Base-by-base conservation (phyloP, 2,888 invertebrate genomes). In the Pollenia angustigena region DNA sequence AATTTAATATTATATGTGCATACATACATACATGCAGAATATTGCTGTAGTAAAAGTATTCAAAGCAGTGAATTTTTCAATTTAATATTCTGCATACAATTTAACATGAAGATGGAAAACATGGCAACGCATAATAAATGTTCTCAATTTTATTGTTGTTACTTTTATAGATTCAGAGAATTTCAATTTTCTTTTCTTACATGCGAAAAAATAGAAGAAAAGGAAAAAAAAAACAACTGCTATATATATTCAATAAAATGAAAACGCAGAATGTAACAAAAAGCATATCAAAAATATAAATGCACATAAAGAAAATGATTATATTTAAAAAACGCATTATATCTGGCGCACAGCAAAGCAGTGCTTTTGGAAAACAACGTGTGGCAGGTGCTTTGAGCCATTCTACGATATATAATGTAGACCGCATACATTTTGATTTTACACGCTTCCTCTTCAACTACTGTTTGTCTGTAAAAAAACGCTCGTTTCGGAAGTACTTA, bases 121-220 rank as follows among this genome's bases (percentile, higher is more conserved):
- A 83, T 87, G 83, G 64, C 76, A 81, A 81, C 81, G 84, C 83
- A 87, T 87, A 87, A 87, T 78, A 84, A 81, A 87, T 75, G 44
- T 80, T 76, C 44, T 12, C 48, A 66, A 60, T 71, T 68, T 79
- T 76, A 64, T 64, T 82, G 16, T 74, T 78, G 68, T 69, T 81
- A 85, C 74, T 86, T 72, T 46, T 83, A 83, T 83, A 54, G 58
- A 80, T 76, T 80, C 72, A 18, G 50, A 74, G 74, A 80, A 84
- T 84, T 84, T 84, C 80, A 83, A 87, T 81, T 74, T 84, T 84
- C 60, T 62, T 80, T 68, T 71, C 48, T 42, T 42, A 23, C 52
- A 42, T n/a, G 42, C 4, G 44, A 72, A 48, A 52, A 60, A 44
- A 46, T 7, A 48, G 6, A 42, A 9, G 8, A 58, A 48, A 81